Base-by-base conservation (phyloP, 1,140 invertebrate genomes). In the Triops longicaudatus region DNA sequence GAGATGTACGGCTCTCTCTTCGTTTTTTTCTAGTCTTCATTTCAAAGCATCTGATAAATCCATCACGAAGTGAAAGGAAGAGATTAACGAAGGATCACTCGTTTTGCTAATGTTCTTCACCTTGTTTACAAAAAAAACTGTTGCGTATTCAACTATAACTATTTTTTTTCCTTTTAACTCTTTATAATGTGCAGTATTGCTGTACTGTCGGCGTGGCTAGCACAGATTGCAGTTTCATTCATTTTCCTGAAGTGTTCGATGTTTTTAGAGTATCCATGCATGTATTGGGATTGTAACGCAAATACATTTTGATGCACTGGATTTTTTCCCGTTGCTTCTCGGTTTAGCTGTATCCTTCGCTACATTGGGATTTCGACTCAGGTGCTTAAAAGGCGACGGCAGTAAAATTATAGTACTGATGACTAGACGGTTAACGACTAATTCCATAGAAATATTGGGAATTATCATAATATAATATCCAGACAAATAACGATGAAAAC, bases 11-110 rank as follows among this genome's bases (percentile, higher is more conserved):
- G 14, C 22, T 17, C 22, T 63, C 17, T 22, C 22, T 63, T 63
- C 9, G 50, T 63, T 63, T 63, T 63, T 63, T 63, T 63, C 50
- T 63, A 63, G 50, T 63, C 50, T 63, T 63, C n/a, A 63, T 63
- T 63, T 63, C 50, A 63, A 22, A 63, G 50, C 50, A 63, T 63
- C 50, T 63, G 50, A 63, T 63, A 63, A 37, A 63, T 63, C 50
- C 50, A 63, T 63, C 50, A 63, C 50, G 50, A 63, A 63, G 50
- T 63, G 50, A 63, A 22, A 63, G 50, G 22, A 22, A 63, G 22
- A 37, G 31, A 37, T 37, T 37, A 37, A 37, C 31, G 31, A 63
- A 63, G 50, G 22, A 63, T n/a, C 14, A 22, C 50, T 63, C 50
- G 50, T 63, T 63, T 63, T 63, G 50, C 50, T 63, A 63, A 63